These are phyloP conservation scores for Geococcyx californianus DNA, from an alignment of 2,113 vertebrate genomes.

Conservation along the genomic window DNA sequence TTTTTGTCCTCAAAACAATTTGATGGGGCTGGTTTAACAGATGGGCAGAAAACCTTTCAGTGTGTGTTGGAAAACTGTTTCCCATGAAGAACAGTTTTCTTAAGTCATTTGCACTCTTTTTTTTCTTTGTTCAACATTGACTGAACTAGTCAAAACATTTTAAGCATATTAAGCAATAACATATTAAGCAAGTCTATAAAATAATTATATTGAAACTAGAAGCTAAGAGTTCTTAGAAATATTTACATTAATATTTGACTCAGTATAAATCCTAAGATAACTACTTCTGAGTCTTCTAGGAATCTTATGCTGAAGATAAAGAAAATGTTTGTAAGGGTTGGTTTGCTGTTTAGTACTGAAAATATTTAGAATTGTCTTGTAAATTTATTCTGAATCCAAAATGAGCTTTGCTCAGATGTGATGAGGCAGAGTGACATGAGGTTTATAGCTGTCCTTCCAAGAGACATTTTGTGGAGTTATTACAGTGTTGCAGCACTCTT, in stretches of 20 bases:
- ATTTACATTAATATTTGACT: conserved; percentile 56
- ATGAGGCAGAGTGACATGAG: not conserved
- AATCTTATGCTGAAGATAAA: not conserved
- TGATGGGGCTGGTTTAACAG: conserved; percentile 53
- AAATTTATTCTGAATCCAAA: not conserved
- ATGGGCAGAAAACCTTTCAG: conserved; percentile 60
- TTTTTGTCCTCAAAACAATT: conserved; percentile 56
- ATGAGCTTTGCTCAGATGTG: not conserved
- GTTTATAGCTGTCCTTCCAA: not conserved
- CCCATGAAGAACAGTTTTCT: conserved; percentile 60
- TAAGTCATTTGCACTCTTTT: conserved; percentile 47
- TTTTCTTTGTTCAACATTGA: conserved; percentile 63
- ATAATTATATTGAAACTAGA: conserved; percentile 40
- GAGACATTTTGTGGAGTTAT: not conserved
- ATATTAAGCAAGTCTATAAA: conserved; percentile 65
- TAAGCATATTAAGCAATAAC: conserved; percentile 47
- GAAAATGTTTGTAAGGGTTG: not conserved
- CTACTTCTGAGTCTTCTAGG: not conserved
- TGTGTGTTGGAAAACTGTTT: conserved; percentile 39
- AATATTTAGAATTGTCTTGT: not conserved
- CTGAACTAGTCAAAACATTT: conserved; percentile 68
- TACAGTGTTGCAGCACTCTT: not conserved
- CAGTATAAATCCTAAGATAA: not conserved
- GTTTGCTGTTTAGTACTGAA: not conserved
- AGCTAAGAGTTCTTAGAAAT: conserved; percentile 49